Conservation (phyloP, 2,888 invertebrate genomes). For the Euclidia mi region DNA sequence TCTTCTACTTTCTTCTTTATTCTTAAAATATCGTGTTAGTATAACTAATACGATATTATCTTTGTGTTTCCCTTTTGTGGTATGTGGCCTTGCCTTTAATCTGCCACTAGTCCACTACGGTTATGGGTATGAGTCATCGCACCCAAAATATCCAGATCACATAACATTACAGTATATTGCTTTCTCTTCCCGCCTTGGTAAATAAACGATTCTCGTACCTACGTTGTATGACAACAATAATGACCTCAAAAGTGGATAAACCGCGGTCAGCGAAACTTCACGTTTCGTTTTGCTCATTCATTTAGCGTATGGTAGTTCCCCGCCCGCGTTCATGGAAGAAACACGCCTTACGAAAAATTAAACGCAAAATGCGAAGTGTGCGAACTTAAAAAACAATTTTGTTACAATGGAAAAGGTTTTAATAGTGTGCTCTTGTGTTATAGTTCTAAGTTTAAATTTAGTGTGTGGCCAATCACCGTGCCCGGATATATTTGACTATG, state of each 20-base stretch:
- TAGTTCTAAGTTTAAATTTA: constrained; percentile 59
- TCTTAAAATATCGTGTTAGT: too few species aligned
- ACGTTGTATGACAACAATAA: neutral
- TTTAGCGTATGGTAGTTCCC: constrained; percentile 56
- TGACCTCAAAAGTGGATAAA: constrained; percentile 1
- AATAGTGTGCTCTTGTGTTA: constrained; percentile 55
- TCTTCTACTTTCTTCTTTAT: too few species aligned
- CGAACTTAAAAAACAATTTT: constrained; percentile 35
- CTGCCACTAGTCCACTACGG: too few species aligned
- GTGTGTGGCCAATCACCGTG: constrained; percentile 74
- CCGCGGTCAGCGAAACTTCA: constrained; percentile 7
- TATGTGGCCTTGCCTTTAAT: too few species aligned
- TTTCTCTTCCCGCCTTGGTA: neutral
- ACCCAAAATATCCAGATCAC: too few species aligned
- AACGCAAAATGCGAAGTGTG: constrained; percentile 40
- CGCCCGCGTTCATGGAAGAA: constrained; percentile 55
- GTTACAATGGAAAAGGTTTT: constrained; percentile 45
- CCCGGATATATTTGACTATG: constrained; percentile 74
- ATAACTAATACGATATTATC: too few species aligned
- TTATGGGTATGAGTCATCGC: too few species aligned
- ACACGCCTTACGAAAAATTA: constrained; percentile 53
- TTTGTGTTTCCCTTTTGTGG: too few species aligned
- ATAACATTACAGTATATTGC: neutral
- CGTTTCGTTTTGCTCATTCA: constrained; percentile 16
- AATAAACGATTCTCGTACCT: neutral